Conservation (phyloP, 2,888 invertebrate genomes). For the Nephrocerus scutellatus region DNA sequence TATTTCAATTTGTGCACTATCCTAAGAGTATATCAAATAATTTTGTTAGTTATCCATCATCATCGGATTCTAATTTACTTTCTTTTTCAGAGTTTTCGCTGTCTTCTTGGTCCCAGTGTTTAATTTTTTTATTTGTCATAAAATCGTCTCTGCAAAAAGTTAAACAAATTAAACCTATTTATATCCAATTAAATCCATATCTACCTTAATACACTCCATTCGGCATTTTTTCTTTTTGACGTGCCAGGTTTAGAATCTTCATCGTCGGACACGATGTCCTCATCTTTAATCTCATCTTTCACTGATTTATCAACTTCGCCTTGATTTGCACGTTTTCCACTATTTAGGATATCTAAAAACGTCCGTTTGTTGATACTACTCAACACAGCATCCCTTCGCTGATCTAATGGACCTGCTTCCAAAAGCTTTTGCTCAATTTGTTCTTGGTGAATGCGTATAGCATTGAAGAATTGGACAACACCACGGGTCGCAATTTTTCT, state of each 20-base stretch:
- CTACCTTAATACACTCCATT: slow-evolving; percentile 59
- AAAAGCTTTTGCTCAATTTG: slow-evolving; percentile 63
- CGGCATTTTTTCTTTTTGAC: slow-evolving; percentile 42
- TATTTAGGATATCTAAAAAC: slow-evolving; percentile 74
- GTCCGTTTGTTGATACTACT: slow-evolving; percentile 65
- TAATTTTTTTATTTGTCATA: slow-evolving; percentile 81
- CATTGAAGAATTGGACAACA: slow-evolving; percentile 88
- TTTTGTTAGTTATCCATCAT: no score
- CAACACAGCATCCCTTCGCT: slow-evolving; percentile 67
- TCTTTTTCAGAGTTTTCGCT: slow-evolving; percentile 24
- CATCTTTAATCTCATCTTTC: slow-evolving; percentile 48
- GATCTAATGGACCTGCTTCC: slow-evolving; percentile 66
- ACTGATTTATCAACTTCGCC: slow-evolving; percentile 48
- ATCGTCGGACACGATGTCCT: slow-evolving; percentile 38
- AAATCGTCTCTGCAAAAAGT: slow-evolving; percentile 69
- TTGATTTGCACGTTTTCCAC: slow-evolving; percentile 54
- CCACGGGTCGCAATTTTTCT: slow-evolving; percentile 85
- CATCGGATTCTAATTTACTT: no score
- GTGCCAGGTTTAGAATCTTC: slow-evolving; percentile 1
- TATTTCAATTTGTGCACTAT: no score
- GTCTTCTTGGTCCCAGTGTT: slow-evolving; percentile 81
- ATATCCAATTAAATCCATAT: slow-evolving; percentile 1
- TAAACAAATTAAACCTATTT: background rate
- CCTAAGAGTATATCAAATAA: no score
- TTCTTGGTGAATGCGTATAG: slow-evolving; percentile 79